phyloP scores from a whole-genome alignment of 2,113 vertebrate species.

The Meles meles region DNA sequence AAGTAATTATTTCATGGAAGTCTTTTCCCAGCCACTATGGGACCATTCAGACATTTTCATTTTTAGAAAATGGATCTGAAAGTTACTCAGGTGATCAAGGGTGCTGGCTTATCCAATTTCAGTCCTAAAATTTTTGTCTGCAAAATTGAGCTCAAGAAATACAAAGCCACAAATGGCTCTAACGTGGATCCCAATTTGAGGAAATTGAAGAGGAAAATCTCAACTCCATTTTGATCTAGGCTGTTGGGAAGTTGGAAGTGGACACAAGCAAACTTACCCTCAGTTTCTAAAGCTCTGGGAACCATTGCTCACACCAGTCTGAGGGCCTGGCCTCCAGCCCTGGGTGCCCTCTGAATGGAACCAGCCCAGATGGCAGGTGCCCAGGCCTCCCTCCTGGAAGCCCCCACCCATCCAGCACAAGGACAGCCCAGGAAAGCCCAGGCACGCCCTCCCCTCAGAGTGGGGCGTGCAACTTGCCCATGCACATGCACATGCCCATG shows the following conservation, averaged over 20 bases:
- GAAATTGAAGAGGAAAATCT: not conserved
- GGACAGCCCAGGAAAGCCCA: not conserved
- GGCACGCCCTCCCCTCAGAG: not conserved
- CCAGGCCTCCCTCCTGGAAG: not conserved
- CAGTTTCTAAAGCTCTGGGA: not conserved
- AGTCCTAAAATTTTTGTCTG: not conserved
- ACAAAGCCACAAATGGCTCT: not conserved
- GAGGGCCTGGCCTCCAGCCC: not conserved
- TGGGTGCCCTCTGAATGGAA: not conserved
- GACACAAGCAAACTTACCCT: not conserved
- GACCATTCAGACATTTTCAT: not conserved
- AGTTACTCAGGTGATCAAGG: not conserved
- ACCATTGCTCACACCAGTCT: not conserved
- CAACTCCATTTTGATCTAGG: not conserved
- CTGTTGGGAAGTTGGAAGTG: not conserved
- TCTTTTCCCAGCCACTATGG: not conserved
- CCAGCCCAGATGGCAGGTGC: not conserved
- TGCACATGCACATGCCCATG: not conserved
- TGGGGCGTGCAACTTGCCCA: not conserved
- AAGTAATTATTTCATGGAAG: not conserved
- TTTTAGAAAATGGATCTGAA: conserved; percentile 37
- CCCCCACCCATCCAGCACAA: not conserved
- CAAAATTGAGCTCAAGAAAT: not conserved
- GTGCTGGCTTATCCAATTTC: not conserved
- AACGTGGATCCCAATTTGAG: not conserved